Conservation (phyloP, 2,888 invertebrate genomes). For the Allophyes oxyacanthae region DNA sequence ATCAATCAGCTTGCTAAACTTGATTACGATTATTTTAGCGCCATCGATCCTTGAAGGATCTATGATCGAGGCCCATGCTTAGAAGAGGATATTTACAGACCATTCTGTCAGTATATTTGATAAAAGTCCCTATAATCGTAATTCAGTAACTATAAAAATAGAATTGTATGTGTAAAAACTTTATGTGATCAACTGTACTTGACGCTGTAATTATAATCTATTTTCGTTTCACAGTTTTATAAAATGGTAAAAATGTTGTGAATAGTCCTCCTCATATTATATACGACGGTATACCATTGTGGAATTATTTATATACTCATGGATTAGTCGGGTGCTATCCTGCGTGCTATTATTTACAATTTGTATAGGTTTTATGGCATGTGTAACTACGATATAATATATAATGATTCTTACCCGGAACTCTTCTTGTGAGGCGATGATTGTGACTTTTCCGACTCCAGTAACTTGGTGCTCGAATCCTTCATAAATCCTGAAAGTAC, state of each 20-base stretch:
- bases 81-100: no score
- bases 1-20: not conserved
- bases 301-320: conserved; percentile 44
- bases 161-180: no score
- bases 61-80: no score
- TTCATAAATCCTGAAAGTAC: conserved; percentile 79
- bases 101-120: no score
- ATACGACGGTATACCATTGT: conserved; percentile 44
- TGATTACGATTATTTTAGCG: no score
- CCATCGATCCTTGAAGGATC: no score
- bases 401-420: conserved; percentile 76
- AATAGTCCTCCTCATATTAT: conserved; percentile 11
- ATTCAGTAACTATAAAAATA: no score
- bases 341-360: conserved; percentile 75
- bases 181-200: no score
- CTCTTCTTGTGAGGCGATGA: conserved; percentile 83
- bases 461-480: conserved; percentile 82
- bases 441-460: conserved; percentile 84
- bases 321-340: conserved; percentile 71
- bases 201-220: no score
- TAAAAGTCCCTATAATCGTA: no score
- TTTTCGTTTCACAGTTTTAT: conserved; percentile 42
- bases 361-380: conserved; percentile 22
- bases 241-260: conserved; percentile 30
- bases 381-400: conserved; percentile 21